phyloP scores from a whole-genome alignment of 2,888 invertebrate genomes.

The Lasioglossum calceatum region DNA sequence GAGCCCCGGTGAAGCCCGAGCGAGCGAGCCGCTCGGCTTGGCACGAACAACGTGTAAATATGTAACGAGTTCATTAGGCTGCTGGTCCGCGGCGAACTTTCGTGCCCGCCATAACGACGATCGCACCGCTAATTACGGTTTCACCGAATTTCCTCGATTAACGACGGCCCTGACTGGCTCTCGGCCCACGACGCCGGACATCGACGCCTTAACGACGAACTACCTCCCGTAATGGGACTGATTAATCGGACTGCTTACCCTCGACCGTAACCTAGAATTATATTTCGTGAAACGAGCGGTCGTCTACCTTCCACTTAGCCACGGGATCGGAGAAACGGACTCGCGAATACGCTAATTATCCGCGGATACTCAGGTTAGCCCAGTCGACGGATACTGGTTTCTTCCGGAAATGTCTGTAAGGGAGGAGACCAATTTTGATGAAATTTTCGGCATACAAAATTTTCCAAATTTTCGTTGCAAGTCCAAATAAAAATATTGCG shows the following conservation, averaged over 20 bases:
- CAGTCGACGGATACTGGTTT: not conserved
- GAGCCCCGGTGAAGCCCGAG: slow-evolving; percentile 28
- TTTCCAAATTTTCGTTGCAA: too few relatives aligned
- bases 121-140: slow-evolving; percentile 69
- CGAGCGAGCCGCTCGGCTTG: slow-evolving; percentile 46
- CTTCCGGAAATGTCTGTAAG: not conserved
- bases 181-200: slow-evolving; percentile 25
- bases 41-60: slow-evolving; percentile 75
- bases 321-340: slow-evolving; percentile 8
- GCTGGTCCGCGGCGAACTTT: slow-evolving; percentile 68
- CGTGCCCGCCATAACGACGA: slow-evolving; percentile 67
- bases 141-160: slow-evolving; percentile 72
- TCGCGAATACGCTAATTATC: not conserved
- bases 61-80: slow-evolving; percentile 75
- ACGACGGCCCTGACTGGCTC: slow-evolving; percentile 26
- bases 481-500: too few relatives aligned
- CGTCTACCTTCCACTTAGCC: slow-evolving; percentile 30
- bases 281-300: slow-evolving; percentile 35
- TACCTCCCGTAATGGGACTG: slow-evolving; percentile 31
- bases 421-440: not conserved
- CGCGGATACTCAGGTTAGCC: not conserved
- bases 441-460: too few relatives aligned
- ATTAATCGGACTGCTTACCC: slow-evolving; percentile 55
- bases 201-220: slow-evolving; percentile 52
- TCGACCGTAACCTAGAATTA: slow-evolving; percentile 53